phyloP scores from a whole-genome alignment of 2,113 vertebrate genomes.

The Platycercus adscitus region DNA sequence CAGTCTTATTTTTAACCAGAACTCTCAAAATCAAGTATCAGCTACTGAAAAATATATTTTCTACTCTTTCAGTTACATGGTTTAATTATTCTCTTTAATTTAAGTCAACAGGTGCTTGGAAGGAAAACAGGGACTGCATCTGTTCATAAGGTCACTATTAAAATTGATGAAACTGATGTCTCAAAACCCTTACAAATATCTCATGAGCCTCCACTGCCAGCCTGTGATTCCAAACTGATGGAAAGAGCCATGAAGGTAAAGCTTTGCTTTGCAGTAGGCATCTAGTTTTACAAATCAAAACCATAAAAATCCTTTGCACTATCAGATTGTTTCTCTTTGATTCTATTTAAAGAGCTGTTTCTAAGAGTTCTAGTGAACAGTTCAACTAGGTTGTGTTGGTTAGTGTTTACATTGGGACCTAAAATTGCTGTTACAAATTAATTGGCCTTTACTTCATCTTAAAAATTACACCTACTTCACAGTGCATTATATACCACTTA shows the following conservation, averaged over 20 bases:
- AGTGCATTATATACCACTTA: background rate
- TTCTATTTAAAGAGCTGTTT: background rate
- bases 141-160: conserved; percentile 96
- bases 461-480: background rate
- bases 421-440: background rate
- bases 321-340: background rate
- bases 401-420: background rate
- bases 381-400: background rate
- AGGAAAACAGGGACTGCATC: conserved; percentile 94
- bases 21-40: background rate
- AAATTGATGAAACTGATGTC: conserved; percentile 93
- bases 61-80: background rate
- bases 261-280: background rate
- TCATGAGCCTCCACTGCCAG: conserved; percentile 94
- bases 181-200: conserved; percentile 98
- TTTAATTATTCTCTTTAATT: conserved; percentile 55
- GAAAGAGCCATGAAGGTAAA: conserved; percentile 97
- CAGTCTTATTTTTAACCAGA: background rate
- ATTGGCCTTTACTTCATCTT: background rate
- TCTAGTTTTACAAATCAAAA: background rate
- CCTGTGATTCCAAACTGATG: conserved; percentile 93
- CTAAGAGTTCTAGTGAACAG: background rate
- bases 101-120: conserved; percentile 95
- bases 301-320: background rate
- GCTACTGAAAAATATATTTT: background rate